Evolutionary conservation across 2,888 invertebrate genomes (phyloP).

Genomic region (Polyommatus icarus): DNA sequence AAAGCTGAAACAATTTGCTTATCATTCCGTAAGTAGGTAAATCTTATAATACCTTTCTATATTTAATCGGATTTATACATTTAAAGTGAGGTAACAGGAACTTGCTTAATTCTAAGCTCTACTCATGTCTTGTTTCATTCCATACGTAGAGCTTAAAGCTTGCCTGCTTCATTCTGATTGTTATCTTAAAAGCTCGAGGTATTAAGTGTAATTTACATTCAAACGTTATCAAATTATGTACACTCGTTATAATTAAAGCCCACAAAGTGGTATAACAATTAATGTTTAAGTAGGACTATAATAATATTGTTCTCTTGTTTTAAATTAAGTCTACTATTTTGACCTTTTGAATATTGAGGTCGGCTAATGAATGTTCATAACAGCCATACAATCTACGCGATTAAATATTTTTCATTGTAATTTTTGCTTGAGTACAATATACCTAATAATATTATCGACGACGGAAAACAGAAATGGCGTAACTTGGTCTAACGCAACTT

Average conservation of each 20-base stretch:
- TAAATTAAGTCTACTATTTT: neutral
- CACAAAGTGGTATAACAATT: conserved; percentile 17
- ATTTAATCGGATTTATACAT: conserved; percentile 17
- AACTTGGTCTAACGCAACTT: too few relatives aligned
- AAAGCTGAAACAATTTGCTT: neutral
- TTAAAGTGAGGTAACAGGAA: neutral
- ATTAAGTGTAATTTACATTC: conserved; percentile 16
- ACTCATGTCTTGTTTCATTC: neutral
- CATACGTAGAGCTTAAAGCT: conserved; percentile 17
- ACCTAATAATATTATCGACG: too few relatives aligned
- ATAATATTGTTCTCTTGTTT: neutral
- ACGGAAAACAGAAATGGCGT: too few relatives aligned
- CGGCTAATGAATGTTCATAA: neutral
- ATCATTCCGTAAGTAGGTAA: neutral
- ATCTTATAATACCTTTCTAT: neutral
- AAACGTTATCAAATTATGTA: conserved; percentile 8
- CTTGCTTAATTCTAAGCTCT: neutral
- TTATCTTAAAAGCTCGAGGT: conserved; percentile 20
- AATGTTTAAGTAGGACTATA: neutral
- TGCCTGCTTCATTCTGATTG: conserved; percentile 25
- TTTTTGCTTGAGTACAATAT: too few relatives aligned
- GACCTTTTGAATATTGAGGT: neutral
- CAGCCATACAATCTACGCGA: neutral
- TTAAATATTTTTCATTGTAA: too few relatives aligned
- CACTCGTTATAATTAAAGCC: neutral